Evolutionary conservation across 2,888 invertebrate genomes (phyloP).

Genomic region (Drosophila ezoana): DNA sequence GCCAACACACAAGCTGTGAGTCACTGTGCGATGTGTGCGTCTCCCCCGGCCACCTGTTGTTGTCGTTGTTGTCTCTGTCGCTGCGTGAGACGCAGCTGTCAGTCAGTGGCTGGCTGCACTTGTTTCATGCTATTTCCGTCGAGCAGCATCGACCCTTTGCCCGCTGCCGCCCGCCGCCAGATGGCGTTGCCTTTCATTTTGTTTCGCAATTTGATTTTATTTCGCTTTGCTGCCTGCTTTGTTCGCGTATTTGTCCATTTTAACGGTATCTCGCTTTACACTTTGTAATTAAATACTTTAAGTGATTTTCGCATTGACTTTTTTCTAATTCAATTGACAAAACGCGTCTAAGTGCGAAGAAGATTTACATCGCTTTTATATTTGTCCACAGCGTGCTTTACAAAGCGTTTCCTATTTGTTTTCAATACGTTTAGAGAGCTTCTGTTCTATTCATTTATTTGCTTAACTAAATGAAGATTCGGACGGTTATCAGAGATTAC

Average conservation of each 20-base stretch:
- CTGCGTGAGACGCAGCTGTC: constrained; percentile 44
- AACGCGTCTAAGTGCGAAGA: constrained; percentile 37
- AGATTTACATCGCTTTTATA: constrained; percentile 28
- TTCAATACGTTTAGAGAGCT: background rate
- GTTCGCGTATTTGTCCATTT: constrained; percentile 26
- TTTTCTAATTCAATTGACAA: constrained; percentile 51
- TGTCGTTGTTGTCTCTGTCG: constrained; percentile 15
- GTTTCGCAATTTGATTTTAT: constrained; percentile 66
- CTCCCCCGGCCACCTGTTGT: constrained; percentile 67
- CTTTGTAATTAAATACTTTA: constrained; percentile 74
- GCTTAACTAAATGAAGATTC: too few species aligned
- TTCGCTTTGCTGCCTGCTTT: constrained; percentile 48
- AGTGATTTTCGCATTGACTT: constrained; percentile 65
- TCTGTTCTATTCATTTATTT: too few species aligned
- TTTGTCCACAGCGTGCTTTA: background rate
- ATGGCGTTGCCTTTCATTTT: constrained; percentile 51
- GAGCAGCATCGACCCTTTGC: constrained; percentile 3
- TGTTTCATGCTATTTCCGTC: constrained; percentile 46
- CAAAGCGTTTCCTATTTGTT: constrained; percentile 4
- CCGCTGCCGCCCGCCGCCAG: constrained; percentile 28
- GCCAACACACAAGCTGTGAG: background rate
- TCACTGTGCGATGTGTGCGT: constrained; percentile 31
- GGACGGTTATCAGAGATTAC: too few species aligned
- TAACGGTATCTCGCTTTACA: constrained; percentile 43
- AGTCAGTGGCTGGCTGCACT: constrained; percentile 36